Evolutionary conservation across 1,140 invertebrate genomes (phyloP).

Genomic region (Orius laevigatus): DNA sequence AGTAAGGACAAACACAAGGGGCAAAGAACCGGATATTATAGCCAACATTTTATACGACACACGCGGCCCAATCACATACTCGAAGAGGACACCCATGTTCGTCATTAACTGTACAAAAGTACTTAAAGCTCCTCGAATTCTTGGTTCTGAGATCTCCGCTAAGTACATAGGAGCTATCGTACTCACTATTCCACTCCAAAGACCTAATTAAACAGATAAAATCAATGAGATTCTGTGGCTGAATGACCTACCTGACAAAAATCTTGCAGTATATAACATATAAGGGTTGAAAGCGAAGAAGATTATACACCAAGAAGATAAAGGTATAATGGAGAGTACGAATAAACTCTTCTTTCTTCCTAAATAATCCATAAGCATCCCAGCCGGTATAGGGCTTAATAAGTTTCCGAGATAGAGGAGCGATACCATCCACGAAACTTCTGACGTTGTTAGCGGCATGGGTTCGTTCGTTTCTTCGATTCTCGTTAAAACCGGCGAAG

Average conservation of each 20-base stretch:
- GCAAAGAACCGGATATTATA: conserved; percentile 40
- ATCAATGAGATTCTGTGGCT: not conserved
- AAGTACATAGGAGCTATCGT: conserved; percentile 36
- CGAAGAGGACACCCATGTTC: conserved; percentile 53
- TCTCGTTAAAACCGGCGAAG: conserved; percentile 42
- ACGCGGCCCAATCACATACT: conserved; percentile 57
- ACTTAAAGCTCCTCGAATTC: conserved; percentile 40
- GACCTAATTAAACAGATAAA: conserved; percentile 21
- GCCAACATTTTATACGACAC: conserved; percentile 48
- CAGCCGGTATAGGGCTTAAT: conserved; percentile 17
- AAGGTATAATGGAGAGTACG: conserved; percentile 38
- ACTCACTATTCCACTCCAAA: conserved; percentile 33
- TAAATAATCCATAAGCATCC: conserved; percentile 48
- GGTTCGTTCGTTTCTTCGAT: conserved; percentile 12
- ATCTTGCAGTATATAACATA: conserved; percentile 15
- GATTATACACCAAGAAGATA: conserved; percentile 35
- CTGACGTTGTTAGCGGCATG: conserved; percentile 6
- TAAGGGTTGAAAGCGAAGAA: conserved; percentile 2
- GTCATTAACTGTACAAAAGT: conserved; percentile 51
- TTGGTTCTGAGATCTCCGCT: conserved; percentile 46
- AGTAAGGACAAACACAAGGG: conserved; percentile 42
- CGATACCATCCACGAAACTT: conserved; percentile 19
- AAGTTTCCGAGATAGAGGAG: conserved; percentile 18
- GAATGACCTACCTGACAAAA: conserved; percentile 16
- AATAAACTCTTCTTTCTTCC: conserved; percentile 55